Conservation (phyloP, 2,888 invertebrate genomes). For the Bombylius discolor region DNA sequence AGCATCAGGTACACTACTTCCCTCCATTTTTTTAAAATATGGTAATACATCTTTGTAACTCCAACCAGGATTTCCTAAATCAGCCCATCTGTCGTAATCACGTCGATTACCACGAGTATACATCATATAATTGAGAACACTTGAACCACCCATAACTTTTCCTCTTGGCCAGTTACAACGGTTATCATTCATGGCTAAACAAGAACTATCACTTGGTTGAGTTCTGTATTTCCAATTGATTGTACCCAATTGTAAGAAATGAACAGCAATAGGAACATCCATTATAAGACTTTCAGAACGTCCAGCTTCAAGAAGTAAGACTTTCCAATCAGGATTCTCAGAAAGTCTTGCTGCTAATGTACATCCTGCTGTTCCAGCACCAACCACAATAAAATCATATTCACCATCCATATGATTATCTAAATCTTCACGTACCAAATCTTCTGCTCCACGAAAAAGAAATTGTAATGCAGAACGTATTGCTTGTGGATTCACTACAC, state of each 20-base stretch:
- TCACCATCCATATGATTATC: slow-evolving; percentile 26
- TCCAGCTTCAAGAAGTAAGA: slow-evolving; percentile 60
- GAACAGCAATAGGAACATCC: slow-evolving; percentile 63
- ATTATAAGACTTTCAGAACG: slow-evolving; percentile 54
- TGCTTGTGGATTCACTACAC: background rate
- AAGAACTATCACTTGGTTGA: slow-evolving; percentile 57
- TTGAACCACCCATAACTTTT: slow-evolving; percentile 70
- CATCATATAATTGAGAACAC: slow-evolving; percentile 69
- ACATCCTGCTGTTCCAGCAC: slow-evolving; percentile 71
- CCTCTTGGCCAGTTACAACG: slow-evolving; percentile 70
- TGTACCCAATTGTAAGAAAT: slow-evolving; percentile 52
- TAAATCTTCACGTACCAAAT: slow-evolving; percentile 6
- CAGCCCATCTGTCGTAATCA: slow-evolving; percentile 68
- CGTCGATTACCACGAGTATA: slow-evolving; percentile 55
- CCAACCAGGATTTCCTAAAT: slow-evolving; percentile 60
- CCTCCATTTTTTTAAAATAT: slow-evolving; percentile 68
- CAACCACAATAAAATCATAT: slow-evolving; percentile 66
- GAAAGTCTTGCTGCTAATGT: slow-evolving; percentile 58
- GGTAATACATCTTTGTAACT: slow-evolving; percentile 56
- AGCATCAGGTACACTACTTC: slow-evolving; percentile 45
- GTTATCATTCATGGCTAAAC: slow-evolving; percentile 59
- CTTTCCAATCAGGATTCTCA: slow-evolving; percentile 53
- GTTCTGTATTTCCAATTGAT: slow-evolving; percentile 75
- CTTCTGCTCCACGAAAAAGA: slow-evolving; percentile 3
- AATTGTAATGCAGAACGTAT: background rate